A percentile compares a stretch with the other conserved stretches of the same genome.
These are phyloP conservation scores for Theristicus caerulescens DNA, from an alignment of 2,113 vertebrate genomes.

Conservation along the genomic window DNA sequence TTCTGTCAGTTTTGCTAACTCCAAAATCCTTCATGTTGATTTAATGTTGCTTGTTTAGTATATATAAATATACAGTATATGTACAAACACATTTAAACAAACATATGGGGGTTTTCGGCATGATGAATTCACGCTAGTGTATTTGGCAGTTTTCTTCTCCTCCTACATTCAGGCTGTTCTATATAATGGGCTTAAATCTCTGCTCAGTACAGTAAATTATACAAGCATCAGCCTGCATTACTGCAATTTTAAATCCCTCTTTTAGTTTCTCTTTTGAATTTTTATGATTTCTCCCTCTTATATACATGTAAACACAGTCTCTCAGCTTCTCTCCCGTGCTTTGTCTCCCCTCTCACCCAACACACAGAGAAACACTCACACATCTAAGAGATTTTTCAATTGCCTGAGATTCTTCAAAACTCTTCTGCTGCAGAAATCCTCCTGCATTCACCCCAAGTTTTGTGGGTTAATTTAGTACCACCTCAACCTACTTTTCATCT, in stretches of 20 bases:
- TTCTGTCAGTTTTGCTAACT: background rate
- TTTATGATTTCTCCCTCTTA: background rate
- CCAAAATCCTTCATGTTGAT: background rate
- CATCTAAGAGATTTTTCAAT: background rate
- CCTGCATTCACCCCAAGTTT: background rate
- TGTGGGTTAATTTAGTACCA: background rate
- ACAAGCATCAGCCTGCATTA: background rate
- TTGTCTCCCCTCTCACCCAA: background rate
- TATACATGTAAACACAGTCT: background rate
- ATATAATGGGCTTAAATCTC: background rate
- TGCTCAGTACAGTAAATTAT: background rate
- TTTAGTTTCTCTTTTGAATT: background rate
- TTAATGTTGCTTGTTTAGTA: background rate
- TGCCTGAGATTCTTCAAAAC: background rate
- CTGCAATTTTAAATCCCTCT: background rate
- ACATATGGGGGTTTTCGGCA: conserved; percentile 39
- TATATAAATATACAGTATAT: background rate
- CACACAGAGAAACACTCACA: background rate
- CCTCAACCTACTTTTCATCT: background rate
- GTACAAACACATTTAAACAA: conserved; percentile 45
- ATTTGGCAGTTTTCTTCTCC: conserved; percentile 27
- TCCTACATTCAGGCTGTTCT: conserved; percentile 34
- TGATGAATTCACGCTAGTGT: background rate
- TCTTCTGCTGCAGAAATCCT: background rate
- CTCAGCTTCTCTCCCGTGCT: background rate